Evolutionary conservation across 2,888 invertebrate genomes (phyloP).

Genomic region (Rosalia funebris): DNA sequence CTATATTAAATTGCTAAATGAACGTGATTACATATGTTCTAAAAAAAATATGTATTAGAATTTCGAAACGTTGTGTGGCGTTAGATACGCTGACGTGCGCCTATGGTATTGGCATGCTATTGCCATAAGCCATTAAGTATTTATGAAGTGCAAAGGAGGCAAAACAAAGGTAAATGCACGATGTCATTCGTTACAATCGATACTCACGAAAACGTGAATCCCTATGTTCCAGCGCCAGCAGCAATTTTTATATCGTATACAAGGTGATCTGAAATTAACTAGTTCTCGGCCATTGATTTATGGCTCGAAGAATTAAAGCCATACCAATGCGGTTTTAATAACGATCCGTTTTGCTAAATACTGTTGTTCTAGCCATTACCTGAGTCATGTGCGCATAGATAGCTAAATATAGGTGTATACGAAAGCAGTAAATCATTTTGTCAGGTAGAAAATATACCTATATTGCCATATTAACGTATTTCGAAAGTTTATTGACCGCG

Average conservation of each 20-base stretch:
- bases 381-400: too few species aligned
- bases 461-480: too few species aligned
- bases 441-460: too few species aligned
- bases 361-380: too few species aligned
- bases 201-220: constrained; percentile 59
- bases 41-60: too few species aligned
- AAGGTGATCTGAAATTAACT: constrained; percentile 32
- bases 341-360: background rate
- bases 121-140: constrained; percentile 56
- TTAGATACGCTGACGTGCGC: constrained; percentile 10
- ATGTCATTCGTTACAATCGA: constrained; percentile 58
- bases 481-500: too few species aligned
- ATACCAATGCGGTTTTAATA: background rate
- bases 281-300: constrained; percentile 25
- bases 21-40: too few species aligned
- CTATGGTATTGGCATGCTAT: constrained; percentile 31
- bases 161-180: constrained; percentile 59
- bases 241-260: constrained; percentile 36
- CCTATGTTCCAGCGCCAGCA: constrained; percentile 46
- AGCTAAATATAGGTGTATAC: too few species aligned
- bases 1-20: too few species aligned
- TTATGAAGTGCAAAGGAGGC: constrained; percentile 60
- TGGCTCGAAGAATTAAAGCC: constrained; percentile 3
- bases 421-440: too few species aligned
- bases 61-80: too few species aligned